Percentiles rank a stretch among this genome's conserved stretches.
Evolutionary conservation across 2,888 invertebrate genomes (phyloP).

Genomic region (Laothoe populi): DNA sequence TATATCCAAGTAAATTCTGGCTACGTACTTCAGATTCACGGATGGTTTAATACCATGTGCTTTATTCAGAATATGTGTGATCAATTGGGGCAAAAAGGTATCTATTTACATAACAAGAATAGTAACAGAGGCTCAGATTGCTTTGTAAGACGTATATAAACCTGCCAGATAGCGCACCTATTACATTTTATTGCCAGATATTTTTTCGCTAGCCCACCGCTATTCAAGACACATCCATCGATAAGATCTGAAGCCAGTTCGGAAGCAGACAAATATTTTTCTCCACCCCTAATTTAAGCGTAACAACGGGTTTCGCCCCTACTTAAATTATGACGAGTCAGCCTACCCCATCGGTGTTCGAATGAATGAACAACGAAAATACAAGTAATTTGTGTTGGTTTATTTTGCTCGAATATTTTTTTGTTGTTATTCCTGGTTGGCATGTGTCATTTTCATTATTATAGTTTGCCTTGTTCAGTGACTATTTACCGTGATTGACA

Average conservation of each 20-base stretch:
- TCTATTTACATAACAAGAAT: too few relatives aligned
- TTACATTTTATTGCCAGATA: not conserved
- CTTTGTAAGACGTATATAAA: not conserved
- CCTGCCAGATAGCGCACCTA: not conserved
- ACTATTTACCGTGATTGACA: too few relatives aligned
- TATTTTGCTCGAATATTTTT: not conserved
- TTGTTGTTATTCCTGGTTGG: too few relatives aligned
- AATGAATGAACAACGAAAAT: not conserved
- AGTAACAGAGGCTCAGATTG: too few relatives aligned
- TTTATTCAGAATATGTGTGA: too few relatives aligned
- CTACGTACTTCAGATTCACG: too few relatives aligned
- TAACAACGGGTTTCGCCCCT: not conserved
- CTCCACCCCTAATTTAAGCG: not conserved
- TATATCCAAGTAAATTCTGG: too few relatives aligned
- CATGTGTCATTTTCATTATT: too few relatives aligned
- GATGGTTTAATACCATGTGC: too few relatives aligned
- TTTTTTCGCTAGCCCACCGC: not conserved
- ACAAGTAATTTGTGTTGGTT: not conserved
- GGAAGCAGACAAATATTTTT: not conserved
- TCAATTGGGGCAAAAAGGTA: too few relatives aligned
- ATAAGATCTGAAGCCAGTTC: not conserved
- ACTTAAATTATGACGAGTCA: constrained; percentile 10
- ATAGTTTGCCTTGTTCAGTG: too few relatives aligned
- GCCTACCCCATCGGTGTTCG: not conserved
- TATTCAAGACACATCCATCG: not conserved